Base-by-base conservation (phyloP, 1,140 invertebrate genomes). In the Mesaphorura yosii region DNA sequence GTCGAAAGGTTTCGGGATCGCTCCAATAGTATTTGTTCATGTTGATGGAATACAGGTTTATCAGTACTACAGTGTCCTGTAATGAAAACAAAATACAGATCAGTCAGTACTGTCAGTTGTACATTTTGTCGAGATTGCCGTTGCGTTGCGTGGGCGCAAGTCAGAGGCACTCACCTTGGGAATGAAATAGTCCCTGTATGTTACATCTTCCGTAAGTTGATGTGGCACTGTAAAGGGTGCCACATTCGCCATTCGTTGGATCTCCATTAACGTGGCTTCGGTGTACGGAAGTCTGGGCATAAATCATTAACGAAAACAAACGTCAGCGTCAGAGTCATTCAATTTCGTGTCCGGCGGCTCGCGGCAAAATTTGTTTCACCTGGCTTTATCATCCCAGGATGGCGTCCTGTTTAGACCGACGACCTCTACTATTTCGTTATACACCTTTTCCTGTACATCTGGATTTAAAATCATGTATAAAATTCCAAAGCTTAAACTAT, bases 211-310 rank as follows among this genome's bases (percentile, higher is more conserved):
- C 0, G 83, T 58, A 2, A 84, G 82, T 46, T 84, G 74, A 68
- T 87, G 84, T 0, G 84, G 84, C 26, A 86, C 75, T 19, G 81
- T 79, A 66, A 87, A 79, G 0, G 82, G 82, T 60, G 82, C 72
- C 5, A 81, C 80, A 74, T 81, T 81, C 59, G 87, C 86, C 69
- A 85, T 78, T 31, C 86, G 72, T 1, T 86, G 64, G 0, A 81
- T 76, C 70, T 88, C 85, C 61, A 83, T 66, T 0, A 84, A 77
- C 23, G 86, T 72, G 0, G 83, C 83, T 68, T 84, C 83, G 40
- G 81, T 75, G 64, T 87, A 88, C 1, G 83, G 81, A 76, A 88
- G 77, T 37, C 82, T 84, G 62, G 41, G 76, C 39, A 42, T 51
- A 22, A 51, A 14, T n/a, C n/a, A n/a, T n/a, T n/a, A 51, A 42